These are phyloP conservation scores for Chaenodraco wilsoni DNA, from an alignment of 2,797 vertebrate genomes.

Conservation along the genomic window DNA sequence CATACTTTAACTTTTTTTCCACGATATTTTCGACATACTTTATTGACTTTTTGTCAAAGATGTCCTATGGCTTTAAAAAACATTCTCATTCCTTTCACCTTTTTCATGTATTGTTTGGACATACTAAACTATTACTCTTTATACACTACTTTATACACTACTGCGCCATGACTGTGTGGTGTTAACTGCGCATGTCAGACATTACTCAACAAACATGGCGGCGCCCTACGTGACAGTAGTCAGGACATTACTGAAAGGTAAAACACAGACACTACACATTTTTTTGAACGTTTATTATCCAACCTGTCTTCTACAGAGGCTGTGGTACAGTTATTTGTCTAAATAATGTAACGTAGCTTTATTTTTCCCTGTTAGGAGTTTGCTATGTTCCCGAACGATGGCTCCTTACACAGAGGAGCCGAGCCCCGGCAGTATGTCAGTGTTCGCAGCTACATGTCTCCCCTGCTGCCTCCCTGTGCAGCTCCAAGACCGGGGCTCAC, in stretches of 20 bases:
- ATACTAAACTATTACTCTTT: no score
- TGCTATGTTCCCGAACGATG: slow-evolving; percentile 14
- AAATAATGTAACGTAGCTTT: background rate
- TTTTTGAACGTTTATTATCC: background rate
- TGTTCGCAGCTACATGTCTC: slow-evolving; percentile 53
- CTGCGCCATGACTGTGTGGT: no score
- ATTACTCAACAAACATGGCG: slow-evolving; percentile 78
- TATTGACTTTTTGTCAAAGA: no score
- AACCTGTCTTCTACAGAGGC: fast-evolving
- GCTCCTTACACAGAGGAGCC: slow-evolving; percentile 16
- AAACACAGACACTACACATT: background rate
- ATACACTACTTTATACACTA: no score
- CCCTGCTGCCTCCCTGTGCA: slow-evolving; percentile 34
- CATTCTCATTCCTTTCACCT: no score
- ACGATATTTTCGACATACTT: no score
- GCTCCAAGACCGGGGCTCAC: slow-evolving; percentile 34
- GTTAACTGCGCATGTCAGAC: slow-evolving; percentile 58
- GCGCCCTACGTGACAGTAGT: slow-evolving; percentile 49
- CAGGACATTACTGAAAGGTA: slow-evolving; percentile 74
- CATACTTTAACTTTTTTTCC: no score
- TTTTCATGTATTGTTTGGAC: no score
- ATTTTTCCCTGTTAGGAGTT: slow-evolving; percentile 39
- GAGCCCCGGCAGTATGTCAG: background rate
- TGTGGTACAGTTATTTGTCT: fast-evolving
- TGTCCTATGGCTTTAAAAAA: no score